Percentiles rank a stretch among this genome's conserved stretches.
phyloP scores from a whole-genome alignment of 2,888 invertebrate species.

The Synanthedon formicaeformis region DNA sequence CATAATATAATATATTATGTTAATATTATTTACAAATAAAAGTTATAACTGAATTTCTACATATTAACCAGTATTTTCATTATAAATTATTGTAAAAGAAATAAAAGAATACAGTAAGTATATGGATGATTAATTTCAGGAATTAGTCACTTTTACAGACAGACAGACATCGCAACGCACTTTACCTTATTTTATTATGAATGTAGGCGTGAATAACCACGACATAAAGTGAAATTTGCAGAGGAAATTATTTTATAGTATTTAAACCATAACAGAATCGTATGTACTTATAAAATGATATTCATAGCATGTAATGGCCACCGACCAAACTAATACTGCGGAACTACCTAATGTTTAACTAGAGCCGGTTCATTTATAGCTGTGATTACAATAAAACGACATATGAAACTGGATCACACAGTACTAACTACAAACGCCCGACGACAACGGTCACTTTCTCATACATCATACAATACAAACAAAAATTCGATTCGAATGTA shows the following conservation, averaged over 20 bases:
- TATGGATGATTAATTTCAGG: too few species aligned
- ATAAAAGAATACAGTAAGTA: neutral
- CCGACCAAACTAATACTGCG: constrained; percentile 31
- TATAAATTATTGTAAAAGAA: neutral
- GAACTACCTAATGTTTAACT: constrained; percentile 45
- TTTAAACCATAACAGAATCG: neutral
- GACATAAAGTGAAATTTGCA: neutral
- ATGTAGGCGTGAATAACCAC: constrained; percentile 29
- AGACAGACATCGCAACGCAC: neutral
- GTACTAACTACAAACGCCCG: constrained; percentile 30
- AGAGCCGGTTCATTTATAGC: constrained; percentile 49
- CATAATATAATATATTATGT: too few species aligned
- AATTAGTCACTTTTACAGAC: too few species aligned
- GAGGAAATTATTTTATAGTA: neutral
- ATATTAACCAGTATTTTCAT: neutral
- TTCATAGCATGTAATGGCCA: constrained; percentile 22
- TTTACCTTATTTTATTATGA: neutral
- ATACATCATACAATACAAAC: constrained; percentile 32
- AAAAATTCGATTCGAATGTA: constrained; percentile 34
- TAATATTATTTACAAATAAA: too few species aligned
- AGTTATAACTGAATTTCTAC: too few species aligned
- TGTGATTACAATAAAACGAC: constrained; percentile 36
- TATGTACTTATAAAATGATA: neutral
- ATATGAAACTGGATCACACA: constrained; percentile 51
- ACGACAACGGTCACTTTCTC: constrained; percentile 61